Percentiles rank a stretch among this genome's conserved stretches.
phyloP scores from a whole-genome alignment of 53 echinoderm and acorn worm genomes.

The Actinopyga echinites region DNA sequence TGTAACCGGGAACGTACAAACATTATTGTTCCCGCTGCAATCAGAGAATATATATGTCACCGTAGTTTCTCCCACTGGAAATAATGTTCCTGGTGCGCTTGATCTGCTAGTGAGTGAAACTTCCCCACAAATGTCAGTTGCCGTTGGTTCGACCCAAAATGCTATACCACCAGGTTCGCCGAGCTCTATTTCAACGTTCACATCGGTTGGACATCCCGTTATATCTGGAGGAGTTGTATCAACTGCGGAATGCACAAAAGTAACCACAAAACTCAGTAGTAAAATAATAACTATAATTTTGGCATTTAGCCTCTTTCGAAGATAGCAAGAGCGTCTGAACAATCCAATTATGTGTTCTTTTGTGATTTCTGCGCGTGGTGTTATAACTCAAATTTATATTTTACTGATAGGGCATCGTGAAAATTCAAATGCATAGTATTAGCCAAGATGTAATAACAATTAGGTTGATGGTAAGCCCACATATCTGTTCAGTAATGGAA shows the following conservation, averaged over 20 bases:
- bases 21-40: conserved; percentile 9
- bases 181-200: not conserved
- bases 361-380: no score
- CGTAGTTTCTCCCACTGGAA: conserved; percentile 39
- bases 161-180: not conserved
- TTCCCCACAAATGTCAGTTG: conserved; percentile 3
- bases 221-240: conserved; percentile 37
- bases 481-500: no score
- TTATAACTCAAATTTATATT: no score
- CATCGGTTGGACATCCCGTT: not conserved
- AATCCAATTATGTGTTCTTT: no score
- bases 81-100: conserved; percentile 35
- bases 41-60: conserved; percentile 41
- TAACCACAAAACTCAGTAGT: not conserved
- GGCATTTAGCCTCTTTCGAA: no score
- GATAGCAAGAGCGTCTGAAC: no score
- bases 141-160: conserved; percentile 28
- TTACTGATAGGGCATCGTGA: no score
- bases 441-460: no score
- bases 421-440: no score
- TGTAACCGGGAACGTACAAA: conserved; percentile 48
- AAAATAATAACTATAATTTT: not conserved
- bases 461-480: no score
- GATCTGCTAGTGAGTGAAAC: conserved; percentile 29
- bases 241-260: not conserved